phyloP scores from a whole-genome alignment of 2,113 vertebrate species.

The Natator depressus region DNA sequence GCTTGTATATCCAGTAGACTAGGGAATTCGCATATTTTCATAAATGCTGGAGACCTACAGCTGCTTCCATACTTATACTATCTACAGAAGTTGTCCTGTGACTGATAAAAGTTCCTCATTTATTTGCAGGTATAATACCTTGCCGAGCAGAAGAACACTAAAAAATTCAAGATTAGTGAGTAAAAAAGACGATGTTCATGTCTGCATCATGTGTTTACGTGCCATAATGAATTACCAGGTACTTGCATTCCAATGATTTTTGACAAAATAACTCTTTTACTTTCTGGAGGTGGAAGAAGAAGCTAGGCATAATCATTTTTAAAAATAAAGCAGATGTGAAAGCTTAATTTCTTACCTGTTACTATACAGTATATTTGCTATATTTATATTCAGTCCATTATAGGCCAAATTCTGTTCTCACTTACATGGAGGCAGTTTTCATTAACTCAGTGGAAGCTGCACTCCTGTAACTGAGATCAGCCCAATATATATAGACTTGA shows the following conservation, averaged over 20 bases:
- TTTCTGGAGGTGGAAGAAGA: background rate
- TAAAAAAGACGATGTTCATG: slow-evolving; percentile 97
- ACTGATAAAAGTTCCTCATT: background rate
- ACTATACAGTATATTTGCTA: background rate
- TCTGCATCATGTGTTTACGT: slow-evolving; percentile 97
- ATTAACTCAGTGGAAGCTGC: accelerated
- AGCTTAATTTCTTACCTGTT: accelerated
- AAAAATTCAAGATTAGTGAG: slow-evolving; percentile 96
- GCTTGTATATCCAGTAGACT: accelerated
- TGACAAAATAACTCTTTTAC: accelerated
- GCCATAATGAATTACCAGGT: slow-evolving; percentile 99
- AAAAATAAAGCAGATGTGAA: accelerated
- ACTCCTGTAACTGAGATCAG: background rate
- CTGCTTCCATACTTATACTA: accelerated
- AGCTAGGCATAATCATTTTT: background rate
- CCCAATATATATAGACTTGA: too few species aligned
- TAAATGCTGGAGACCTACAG: background rate
- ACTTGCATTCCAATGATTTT: background rate
- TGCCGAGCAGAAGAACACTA: slow-evolving; percentile 93
- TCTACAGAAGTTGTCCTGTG: accelerated
- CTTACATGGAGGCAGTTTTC: background rate
- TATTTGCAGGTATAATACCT: slow-evolving; percentile 88
- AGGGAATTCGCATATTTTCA: accelerated
- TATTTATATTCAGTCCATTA: background rate
- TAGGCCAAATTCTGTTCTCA: background rate